A percentile compares a stretch with the other conserved stretches of the same genome.
Evolutionary conservation across 1,140 invertebrate genomes (phyloP).

Genomic region (Lucilia sericata): DNA sequence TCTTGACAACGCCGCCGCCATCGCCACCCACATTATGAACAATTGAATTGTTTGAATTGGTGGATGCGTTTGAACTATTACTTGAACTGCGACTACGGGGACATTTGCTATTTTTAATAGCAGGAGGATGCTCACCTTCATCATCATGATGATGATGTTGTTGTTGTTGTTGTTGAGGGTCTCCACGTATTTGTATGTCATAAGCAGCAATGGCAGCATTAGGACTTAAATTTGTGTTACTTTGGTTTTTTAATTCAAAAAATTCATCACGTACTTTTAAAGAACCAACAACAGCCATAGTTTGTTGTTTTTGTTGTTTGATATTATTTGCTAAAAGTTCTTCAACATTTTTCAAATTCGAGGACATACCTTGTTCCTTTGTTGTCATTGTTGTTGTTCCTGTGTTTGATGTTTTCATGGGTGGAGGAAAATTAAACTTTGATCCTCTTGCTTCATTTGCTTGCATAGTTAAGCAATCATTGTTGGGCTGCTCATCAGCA

Average conservation of each 20-base stretch:
- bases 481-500: neutral
- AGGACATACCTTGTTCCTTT: neutral
- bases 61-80: slow-evolving; percentile 11
- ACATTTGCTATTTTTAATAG: neutral
- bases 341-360: slow-evolving; percentile 8
- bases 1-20: slow-evolving; percentile 3
- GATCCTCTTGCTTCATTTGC: neutral
- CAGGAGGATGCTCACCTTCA: neutral
- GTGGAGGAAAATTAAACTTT: neutral
- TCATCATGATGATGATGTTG: neutral
- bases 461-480: neutral
- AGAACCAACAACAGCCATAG: slow-evolving; percentile 9
- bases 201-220: neutral
- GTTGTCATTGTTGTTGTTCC: neutral
- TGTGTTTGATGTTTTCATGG: too few relatives aligned
- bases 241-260: slow-evolving; percentile 42
- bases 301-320: slow-evolving; percentile 22
- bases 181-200: neutral
- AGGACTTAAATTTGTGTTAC: neutral
- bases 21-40: slow-evolving; percentile 32
- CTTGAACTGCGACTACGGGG: slow-evolving; percentile 12
- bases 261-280: slow-evolving; percentile 45
- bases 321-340: slow-evolving; percentile 1
- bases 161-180: neutral
- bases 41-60: slow-evolving; percentile 23